phyloP scores from a whole-genome alignment of 2,888 invertebrate genomes.

The Caradrina clavipalpis region DNA sequence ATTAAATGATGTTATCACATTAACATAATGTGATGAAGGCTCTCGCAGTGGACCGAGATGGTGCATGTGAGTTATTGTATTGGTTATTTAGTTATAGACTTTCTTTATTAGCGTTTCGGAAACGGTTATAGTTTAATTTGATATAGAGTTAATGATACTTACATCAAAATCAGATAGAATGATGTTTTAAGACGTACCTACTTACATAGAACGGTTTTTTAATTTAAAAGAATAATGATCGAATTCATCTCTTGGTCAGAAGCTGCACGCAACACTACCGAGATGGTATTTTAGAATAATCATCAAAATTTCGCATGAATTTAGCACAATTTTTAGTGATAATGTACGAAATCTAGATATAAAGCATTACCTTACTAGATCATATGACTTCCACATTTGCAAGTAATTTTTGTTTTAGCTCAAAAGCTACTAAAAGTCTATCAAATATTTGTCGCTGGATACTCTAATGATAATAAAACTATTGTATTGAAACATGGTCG shows the following conservation, averaged over 20 bases:
- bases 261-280: too few relatives aligned
- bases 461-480: slow-evolving; percentile 13
- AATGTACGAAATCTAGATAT: too few relatives aligned
- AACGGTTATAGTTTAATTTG: neutral
- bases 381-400: neutral
- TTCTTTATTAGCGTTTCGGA: slow-evolving; percentile 7
- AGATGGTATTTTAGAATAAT: too few relatives aligned
- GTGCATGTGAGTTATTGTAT: slow-evolving; percentile 19
- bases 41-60: slow-evolving; percentile 6
- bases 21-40: slow-evolving; percentile 45
- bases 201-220: neutral
- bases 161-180: neutral
- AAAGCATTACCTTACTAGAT: neutral
- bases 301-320: neutral
- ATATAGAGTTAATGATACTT: neutral
- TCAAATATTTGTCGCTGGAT: too few relatives aligned
- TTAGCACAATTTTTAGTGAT: too few relatives aligned
- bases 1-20: slow-evolving; percentile 50
- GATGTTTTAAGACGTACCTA: neutral
- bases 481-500: slow-evolving; percentile 3
- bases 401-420: neutral
- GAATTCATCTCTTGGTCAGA: too few relatives aligned
- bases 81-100: slow-evolving; percentile 11
- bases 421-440: too few relatives aligned
- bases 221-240: too few relatives aligned